Conservation (phyloP, 2,888 invertebrate species). For the Ditylenchus weischeri region DNA sequence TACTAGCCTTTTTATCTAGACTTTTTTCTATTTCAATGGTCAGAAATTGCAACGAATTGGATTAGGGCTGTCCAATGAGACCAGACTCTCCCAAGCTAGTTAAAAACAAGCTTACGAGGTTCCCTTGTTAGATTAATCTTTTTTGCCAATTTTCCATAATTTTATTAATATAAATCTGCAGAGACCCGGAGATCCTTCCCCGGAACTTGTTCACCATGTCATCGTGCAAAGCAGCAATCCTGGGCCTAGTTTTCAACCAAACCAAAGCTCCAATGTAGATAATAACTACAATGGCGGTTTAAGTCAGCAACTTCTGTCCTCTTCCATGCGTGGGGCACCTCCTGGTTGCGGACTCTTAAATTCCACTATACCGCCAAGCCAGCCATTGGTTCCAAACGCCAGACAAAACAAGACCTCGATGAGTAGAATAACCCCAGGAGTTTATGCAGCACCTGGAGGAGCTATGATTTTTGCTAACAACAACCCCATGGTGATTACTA, state of each 20-base stretch:
- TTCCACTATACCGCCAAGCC: constrained; percentile 3
- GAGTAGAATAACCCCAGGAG: neutral
- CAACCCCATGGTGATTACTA: neutral
- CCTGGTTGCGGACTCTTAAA: neutral
- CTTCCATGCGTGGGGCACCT: neutral
- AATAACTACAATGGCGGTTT: too few species aligned
- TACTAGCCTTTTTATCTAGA: too few species aligned
- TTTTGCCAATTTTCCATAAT: neutral
- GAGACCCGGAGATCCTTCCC: neutral
- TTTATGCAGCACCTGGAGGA: constrained; percentile 1
- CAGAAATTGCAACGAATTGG: too few species aligned
- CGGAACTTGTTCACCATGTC: neutral
- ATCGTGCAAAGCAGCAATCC: neutral
- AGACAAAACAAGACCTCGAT: neutral
- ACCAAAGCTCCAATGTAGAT: neutral
- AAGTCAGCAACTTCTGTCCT: neutral
- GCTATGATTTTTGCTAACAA: neutral
- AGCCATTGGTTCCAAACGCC: too few species aligned
- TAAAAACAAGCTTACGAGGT: too few species aligned
- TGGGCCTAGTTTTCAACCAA: neutral
- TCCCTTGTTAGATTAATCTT: too few species aligned
- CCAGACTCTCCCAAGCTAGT: too few species aligned
- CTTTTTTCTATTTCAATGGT: too few species aligned
- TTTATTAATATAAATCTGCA: neutral
- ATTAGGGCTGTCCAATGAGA: too few species aligned